These are phyloP conservation scores for Hipposideros larvatus DNA, from an alignment of 2,797 vertebrate species.

Conservation along the genomic window DNA sequence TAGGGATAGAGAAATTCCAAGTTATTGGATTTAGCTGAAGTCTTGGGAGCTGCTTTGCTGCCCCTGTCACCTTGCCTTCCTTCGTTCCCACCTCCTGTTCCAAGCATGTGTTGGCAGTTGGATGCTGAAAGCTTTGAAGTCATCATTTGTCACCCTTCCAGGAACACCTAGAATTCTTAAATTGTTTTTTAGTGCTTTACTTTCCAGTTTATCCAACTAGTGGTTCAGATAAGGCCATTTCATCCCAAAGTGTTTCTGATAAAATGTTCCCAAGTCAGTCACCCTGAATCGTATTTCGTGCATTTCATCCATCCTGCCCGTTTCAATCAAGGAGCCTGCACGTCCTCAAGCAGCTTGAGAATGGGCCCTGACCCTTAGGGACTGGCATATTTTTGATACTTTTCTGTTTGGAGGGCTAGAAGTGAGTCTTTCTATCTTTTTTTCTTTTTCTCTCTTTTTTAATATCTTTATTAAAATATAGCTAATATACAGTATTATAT, in stretches of 20 bases:
- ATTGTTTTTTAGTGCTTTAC: background rate
- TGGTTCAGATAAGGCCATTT: background rate
- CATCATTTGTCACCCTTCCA: conserved; percentile 28
- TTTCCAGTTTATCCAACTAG: background rate
- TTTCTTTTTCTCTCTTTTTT: too few relatives aligned
- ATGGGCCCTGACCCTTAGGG: background rate
- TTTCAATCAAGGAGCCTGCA: background rate
- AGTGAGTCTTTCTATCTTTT: background rate
- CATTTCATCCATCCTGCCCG: background rate
- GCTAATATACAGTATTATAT: too few relatives aligned
- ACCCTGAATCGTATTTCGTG: background rate
- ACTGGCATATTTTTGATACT: too few relatives aligned
- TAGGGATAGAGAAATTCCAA: background rate
- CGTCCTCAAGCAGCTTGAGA: background rate
- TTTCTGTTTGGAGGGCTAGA: background rate
- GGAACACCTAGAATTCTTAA: conserved; percentile 7
- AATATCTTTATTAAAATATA: too few relatives aligned
- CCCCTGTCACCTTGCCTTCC: background rate
- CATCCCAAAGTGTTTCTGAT: background rate
- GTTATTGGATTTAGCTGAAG: background rate
- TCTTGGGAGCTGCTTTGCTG: background rate
- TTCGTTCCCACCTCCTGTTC: background rate
- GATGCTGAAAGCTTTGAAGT: background rate
- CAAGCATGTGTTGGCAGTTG: background rate
- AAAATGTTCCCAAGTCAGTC: background rate